A percentile compares a stretch with the other conserved stretches of the same genome.
phyloP scores from a whole-genome alignment of 1,140 invertebrate genomes.

The Nebria ingens region DNA sequence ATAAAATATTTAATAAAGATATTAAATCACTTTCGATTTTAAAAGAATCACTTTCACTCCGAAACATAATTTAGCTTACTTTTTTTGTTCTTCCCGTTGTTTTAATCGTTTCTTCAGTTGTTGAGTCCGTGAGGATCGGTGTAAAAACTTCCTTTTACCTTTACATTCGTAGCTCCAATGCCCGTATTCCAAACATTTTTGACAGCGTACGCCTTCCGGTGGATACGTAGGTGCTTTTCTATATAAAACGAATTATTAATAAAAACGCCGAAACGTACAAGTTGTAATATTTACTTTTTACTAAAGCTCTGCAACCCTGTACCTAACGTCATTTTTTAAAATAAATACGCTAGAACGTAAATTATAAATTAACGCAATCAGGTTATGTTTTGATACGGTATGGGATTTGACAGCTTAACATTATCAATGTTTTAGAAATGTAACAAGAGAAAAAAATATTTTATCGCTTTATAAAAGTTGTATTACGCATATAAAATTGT shows the following conservation, averaged over 20 bases:
- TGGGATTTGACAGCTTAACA: no score
- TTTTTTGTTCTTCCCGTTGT: constrained; percentile 36
- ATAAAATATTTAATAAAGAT: no score
- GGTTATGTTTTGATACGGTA: background rate
- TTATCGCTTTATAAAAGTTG: no score
- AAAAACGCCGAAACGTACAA: background rate
- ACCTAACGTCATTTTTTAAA: background rate
- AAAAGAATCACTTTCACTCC: no score
- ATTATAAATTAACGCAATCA: background rate
- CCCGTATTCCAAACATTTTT: constrained; percentile 83
- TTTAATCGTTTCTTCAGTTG: constrained; percentile 66
- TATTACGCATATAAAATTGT: no score
- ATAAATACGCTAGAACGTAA: background rate
- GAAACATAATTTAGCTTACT: no score
- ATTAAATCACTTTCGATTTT: no score
- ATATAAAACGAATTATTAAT: constrained; percentile 13
- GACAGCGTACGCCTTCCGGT: constrained; percentile 65
- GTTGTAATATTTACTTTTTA: background rate
- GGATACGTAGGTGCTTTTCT: constrained; percentile 21
- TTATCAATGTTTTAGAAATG: no score
- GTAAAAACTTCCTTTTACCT: constrained; percentile 79
- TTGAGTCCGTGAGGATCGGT: constrained; percentile 68
- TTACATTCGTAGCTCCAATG: constrained; percentile 91
- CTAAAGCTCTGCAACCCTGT: background rate
- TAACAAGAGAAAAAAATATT: no score